Conservation (phyloP, 2,888 invertebrate genomes). For the Ellobium chinense region DNA sequence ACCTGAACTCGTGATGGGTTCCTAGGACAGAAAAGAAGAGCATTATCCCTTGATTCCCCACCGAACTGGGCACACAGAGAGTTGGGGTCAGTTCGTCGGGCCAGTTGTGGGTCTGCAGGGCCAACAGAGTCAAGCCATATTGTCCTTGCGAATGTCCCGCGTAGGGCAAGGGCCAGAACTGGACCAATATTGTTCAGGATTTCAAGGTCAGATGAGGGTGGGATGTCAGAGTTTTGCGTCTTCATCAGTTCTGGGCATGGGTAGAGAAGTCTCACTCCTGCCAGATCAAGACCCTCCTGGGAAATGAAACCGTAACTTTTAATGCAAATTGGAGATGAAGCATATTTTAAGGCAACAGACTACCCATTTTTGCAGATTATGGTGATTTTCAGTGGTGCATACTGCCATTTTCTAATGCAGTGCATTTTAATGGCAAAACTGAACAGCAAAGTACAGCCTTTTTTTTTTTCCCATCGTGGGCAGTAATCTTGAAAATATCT, state of each 20-base stretch:
- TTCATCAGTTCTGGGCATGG: conserved; percentile 50
- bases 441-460: too few species aligned
- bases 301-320: conserved; percentile 47
- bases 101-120: conserved; percentile 73
- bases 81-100: conserved; percentile 72
- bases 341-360: too few species aligned
- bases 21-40: conserved; percentile 72
- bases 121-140: conserved; percentile 75
- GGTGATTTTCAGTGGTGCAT: too few species aligned
- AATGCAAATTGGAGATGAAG: too few species aligned
- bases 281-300: conserved; percentile 72
- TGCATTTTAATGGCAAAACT: too few species aligned
- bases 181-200: conserved; percentile 69
- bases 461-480: too few species aligned
- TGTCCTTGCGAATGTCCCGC: conserved; percentile 70
- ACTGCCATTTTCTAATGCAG: too few species aligned
- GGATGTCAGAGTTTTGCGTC: conserved; percentile 43
- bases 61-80: conserved; percentile 75
- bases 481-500: too few species aligned
- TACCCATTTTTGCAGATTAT: too few species aligned
- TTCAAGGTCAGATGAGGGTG: conserved; percentile 53
- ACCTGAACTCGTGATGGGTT: conserved; percentile 56
- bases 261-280: conserved; percentile 72
- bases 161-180: conserved; percentile 70
- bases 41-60: conserved; percentile 69